These are phyloP conservation scores for Drosophila colorata DNA, from an alignment of 2,888 invertebrate genomes.

Conservation along the genomic window DNA sequence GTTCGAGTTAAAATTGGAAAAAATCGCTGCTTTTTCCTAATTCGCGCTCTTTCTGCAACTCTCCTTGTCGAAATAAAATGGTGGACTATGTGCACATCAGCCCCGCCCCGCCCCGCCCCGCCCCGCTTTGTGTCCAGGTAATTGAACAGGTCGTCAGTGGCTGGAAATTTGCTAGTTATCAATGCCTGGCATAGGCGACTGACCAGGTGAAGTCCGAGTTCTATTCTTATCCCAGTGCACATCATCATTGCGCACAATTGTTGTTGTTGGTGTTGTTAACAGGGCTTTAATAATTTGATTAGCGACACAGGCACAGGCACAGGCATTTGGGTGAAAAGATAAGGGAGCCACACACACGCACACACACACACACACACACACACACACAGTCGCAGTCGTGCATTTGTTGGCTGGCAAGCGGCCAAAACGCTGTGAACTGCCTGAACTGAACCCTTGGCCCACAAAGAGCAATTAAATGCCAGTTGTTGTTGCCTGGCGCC, in stretches of 20 bases:
- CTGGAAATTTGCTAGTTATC: constrained; percentile 25
- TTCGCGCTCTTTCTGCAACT: too few species aligned
- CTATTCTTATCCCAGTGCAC: constrained; percentile 41
- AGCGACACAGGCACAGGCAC: constrained; percentile 72
- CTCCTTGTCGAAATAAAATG: too few species aligned
- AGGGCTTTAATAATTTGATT: constrained; percentile 73
- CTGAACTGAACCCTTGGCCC: constrained; percentile 1
- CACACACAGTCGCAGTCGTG: constrained; percentile 1
- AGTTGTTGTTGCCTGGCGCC: constrained; percentile 35
- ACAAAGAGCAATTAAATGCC: constrained; percentile 55
- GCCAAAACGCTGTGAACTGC: constrained; percentile 44
- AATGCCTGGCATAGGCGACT: constrained; percentile 35
- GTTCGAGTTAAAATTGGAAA: too few species aligned
- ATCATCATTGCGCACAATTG: constrained; percentile 46
- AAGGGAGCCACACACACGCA: constrained; percentile 50
- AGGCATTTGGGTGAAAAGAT: constrained; percentile 75
- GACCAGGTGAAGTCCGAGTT: constrained; percentile 40
- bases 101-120: too few species aligned
- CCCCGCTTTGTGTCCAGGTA: constrained; percentile 2
- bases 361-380: constrained; percentile 23
- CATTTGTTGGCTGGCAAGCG: constrained; percentile 39
- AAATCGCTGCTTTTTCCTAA: too few species aligned
- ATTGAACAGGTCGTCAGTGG: constrained; percentile 27
- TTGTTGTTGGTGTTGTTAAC: constrained; percentile 46
- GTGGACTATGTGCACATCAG: neutral